phyloP scores from a whole-genome alignment of 2,888 invertebrate species.

The Camponotus fellah region DNA sequence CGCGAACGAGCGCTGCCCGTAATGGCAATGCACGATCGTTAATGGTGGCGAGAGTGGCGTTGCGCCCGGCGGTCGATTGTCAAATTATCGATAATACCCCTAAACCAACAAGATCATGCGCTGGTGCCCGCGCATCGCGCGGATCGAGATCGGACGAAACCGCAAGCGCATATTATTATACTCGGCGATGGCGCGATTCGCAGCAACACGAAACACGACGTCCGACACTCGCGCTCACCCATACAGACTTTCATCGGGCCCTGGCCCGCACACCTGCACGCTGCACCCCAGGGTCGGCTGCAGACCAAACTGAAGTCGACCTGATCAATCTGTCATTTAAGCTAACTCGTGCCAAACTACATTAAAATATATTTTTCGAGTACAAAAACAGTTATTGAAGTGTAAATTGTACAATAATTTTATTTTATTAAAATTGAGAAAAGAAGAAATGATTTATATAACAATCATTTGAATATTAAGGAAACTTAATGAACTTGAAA shows the following conservation, averaged over 20 bases:
- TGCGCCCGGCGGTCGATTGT: conserved; percentile 80
- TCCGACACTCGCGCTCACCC: conserved; percentile 51
- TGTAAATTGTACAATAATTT: conserved; percentile 4
- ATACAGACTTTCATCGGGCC: conserved; percentile 60
- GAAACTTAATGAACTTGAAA: neutral
- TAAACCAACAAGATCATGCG: conserved; percentile 84
- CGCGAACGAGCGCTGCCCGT: conserved; percentile 17
- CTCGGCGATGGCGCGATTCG: conserved; percentile 53
- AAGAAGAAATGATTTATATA: neutral
- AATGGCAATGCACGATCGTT: conserved; percentile 44
- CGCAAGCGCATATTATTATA: conserved; percentile 75
- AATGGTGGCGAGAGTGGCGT: conserved; percentile 78
- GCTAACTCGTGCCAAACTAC: neutral
- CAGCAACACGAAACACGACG: conserved; percentile 55
- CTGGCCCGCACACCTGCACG: conserved; percentile 58
- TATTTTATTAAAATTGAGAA: neutral
- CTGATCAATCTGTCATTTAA: neutral
- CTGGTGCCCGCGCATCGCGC: conserved; percentile 57
- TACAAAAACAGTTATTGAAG: neutral
- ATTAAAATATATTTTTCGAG: neutral
- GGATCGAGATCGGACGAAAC: conserved; percentile 70
- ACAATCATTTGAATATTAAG: neutral
- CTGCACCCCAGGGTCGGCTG: conserved; percentile 30
- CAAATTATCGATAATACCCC: conserved; percentile 85
- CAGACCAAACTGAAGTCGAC: neutral